phyloP scores from a whole-genome alignment of 1,140 invertebrate species.

The Cherax quadricarinatus region DNA sequence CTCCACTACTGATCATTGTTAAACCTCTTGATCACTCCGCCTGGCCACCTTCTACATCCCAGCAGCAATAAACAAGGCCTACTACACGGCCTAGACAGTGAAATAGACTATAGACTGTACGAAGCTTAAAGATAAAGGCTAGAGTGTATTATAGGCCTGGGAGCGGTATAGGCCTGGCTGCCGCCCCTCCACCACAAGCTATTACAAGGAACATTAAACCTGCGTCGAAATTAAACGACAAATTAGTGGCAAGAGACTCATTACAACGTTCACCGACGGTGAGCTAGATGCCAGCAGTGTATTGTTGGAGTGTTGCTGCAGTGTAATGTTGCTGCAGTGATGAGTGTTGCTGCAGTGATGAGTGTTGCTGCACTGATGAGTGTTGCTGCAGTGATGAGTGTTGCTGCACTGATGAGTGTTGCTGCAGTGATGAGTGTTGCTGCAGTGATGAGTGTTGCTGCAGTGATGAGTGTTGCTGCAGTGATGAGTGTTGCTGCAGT shows the following conservation, averaged over 20 bases:
- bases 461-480: no score
- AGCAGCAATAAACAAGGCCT: not conserved
- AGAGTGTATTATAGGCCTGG: not conserved
- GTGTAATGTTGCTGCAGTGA: no score
- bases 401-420: no score
- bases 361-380: no score
- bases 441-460: no score
- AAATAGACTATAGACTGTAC: not conserved
- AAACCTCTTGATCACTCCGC: conserved; percentile 1
- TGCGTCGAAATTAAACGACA: conserved; percentile 38
- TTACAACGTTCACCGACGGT: not conserved
- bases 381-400: no score
- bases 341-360: no score
- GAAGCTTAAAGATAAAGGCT: not conserved
- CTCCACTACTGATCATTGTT: conserved; percentile 30
- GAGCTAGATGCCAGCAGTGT: not conserved
- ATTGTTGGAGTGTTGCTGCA: no score
- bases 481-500: no score
- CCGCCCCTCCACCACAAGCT: not conserved
- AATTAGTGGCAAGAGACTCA: conserved; percentile 44
- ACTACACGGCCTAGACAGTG: not conserved
- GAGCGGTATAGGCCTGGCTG: not conserved
- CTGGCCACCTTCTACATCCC: conserved; percentile 26
- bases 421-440: no score
- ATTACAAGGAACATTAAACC: conserved; percentile 40